These are phyloP conservation scores for Drosophila lini DNA, from an alignment of 1,140 invertebrate genomes.

Conservation along the genomic window DNA sequence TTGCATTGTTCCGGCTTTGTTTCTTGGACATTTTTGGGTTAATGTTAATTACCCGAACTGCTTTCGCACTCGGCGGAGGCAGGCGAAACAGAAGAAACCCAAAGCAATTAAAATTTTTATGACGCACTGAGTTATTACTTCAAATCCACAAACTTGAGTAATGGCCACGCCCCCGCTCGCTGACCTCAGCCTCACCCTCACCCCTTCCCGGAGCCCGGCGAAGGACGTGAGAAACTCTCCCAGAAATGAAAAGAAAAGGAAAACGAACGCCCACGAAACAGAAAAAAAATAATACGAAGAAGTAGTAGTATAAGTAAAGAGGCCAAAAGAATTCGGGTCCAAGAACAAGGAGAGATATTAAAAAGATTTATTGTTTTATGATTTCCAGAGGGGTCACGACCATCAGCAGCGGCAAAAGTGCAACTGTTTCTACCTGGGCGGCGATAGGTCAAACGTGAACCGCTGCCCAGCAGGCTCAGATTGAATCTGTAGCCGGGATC, in stretches of 20 bases:
- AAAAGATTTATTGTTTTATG: constrained; percentile 82
- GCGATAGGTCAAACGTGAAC: constrained; percentile 66
- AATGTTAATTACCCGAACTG: constrained; percentile 83
- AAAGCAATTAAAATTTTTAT: constrained; percentile 83
- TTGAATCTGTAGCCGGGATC: constrained; percentile 17
- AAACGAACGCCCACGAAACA: constrained; percentile 67
- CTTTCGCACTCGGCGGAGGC: constrained; percentile 66
- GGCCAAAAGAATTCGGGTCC: constrained; percentile 45
- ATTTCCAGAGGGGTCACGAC: constrained; percentile 59
- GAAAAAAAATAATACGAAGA: background rate
- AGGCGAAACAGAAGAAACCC: constrained; percentile 50
- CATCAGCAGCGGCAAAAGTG: constrained; percentile 30
- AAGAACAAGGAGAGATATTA: constrained; percentile 67
- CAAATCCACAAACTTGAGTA: constrained; percentile 82
- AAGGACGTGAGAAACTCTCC: constrained; percentile 76
- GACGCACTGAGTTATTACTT: constrained; percentile 82
- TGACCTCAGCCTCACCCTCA: constrained; percentile 7
- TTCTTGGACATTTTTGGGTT: constrained; percentile 76
- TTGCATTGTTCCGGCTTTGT: constrained; percentile 69
- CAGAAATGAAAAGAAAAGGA: constrained; percentile 56
- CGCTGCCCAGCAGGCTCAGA: constrained; percentile 1
- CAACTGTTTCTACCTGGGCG: constrained; percentile 63
- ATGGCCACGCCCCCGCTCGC: constrained; percentile 54
- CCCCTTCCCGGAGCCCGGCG: background rate
- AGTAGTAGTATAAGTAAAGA: constrained; percentile 10